Evolutionary conservation across 2,113 vertebrate genomes (phyloP), one percentile per base, ranked within the genome.

Genomic region (Prunella himalayana): DNA sequence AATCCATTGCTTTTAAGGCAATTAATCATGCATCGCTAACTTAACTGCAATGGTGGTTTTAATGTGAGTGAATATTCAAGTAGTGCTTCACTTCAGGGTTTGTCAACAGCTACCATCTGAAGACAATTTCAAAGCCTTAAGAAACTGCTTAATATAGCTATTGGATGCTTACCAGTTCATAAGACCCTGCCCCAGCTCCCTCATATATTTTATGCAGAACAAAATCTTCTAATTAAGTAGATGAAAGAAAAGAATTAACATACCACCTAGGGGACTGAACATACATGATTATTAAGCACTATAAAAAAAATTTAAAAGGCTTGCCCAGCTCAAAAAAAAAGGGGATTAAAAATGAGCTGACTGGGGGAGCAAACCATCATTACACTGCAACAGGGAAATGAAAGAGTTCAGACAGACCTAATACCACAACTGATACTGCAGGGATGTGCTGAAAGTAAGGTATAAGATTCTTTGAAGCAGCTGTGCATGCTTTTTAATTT

Each of bases 181-280:
- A 92, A 95, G 77, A 94, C 82, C 82, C 94, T 96, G 64, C 84
- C 90, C 82, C 80, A 92, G 81, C 65, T 85, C 45, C 86, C 75
- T 96, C 75, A 28, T 82, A 68, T 90, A 92, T 94, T 94, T 96
- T 88, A 83, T 76, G 66, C 68, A 93, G 33, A 83, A 95, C 90
- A 93, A 95, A 96, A 82, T 70, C 61, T 82, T 86, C 82, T 95
- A 94, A 96, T 96, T 97, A 97, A 97, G 92, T 86, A 95, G 83
- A 94, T 96, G 56, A 82, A 96, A 97, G 82, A 82, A 88, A 83
- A 92, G 59, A 68, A 95, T 94, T 92, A 88, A 80, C 89, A 97
- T 95, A 88, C 76, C 89, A 96, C 95, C 93, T 87, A 86, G 91
- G 95, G 95, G 93, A 88, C 35, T 75, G 79, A 94, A 90, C 80